Base-by-base conservation (phyloP, 2,797 vertebrate genomes). In the Sebastes cheni region DNA sequence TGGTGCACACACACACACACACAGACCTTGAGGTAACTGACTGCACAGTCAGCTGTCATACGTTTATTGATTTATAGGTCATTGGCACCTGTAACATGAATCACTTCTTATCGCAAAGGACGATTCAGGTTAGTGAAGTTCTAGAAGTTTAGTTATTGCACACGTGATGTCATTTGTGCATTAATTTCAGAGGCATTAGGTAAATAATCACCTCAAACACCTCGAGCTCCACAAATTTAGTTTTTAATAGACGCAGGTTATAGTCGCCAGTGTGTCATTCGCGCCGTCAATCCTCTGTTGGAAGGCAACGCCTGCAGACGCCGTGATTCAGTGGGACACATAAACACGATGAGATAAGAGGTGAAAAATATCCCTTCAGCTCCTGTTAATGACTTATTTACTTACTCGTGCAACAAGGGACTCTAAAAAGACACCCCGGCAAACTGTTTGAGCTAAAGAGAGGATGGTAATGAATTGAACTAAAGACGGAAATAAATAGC, bases 11-110 rank as follows among this genome's bases (percentile, higher is more conserved):
- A 27, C 22, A 42, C n/a, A 32, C 42, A 55, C 77, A 61, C 52
- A 34, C 58, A 77, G 50, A 75, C 88, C 81, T 86, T 81, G 83
- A 88, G 80, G 79, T 82, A 81, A 58, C 61, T 61, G 58, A 50
- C 64, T 81, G 73, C 88, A 60, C 14, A 27, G 77, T 85, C 80
- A 82, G 75, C 80, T 67, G 61, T 77, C 73, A 59, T n/a, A 61
- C 20, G 20, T 46, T 80, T 66, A 84, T 89, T 84, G 86, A 90
- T 91, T 88, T 84, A 89, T 83, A 67, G 64, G 62, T 78, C 81
- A 77, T 27, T 56, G 18, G 23, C 67, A 77, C 62, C 34, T 73
- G 34, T 50, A 54, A 74, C 59, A 69, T 65, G 2, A 75, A 72
- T 85, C 69, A 75, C 30, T 36, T 70, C 56, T 73, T 52, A 52